phyloP scores from a whole-genome alignment of 2,797 vertebrate genomes.

The Pseudochaenichthys georgianus region DNA sequence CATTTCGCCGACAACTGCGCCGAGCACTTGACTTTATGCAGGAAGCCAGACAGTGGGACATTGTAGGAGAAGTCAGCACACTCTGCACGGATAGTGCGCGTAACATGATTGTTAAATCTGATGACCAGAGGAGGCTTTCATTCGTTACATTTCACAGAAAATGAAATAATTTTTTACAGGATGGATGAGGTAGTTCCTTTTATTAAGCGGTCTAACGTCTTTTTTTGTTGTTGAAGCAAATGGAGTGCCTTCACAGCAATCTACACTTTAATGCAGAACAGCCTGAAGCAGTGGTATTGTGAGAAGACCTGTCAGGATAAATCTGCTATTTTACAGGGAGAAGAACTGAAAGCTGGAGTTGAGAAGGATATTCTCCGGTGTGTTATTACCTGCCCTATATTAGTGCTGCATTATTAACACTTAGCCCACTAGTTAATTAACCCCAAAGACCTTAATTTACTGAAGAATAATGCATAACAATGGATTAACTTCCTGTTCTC shows the following conservation, averaged over 20 bases:
- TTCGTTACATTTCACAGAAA: slow-evolving; percentile 26
- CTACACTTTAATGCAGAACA: background rate
- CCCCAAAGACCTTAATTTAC: slow-evolving; percentile 86
- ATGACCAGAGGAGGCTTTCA: slow-evolving; percentile 12
- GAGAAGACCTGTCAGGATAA: slow-evolving; percentile 26
- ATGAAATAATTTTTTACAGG: background rate
- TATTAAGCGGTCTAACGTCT: background rate
- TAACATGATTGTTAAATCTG: background rate
- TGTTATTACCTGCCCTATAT: slow-evolving; percentile 80
- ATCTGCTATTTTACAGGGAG: slow-evolving; percentile 15
- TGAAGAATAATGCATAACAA: slow-evolving; percentile 82
- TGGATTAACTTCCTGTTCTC: slow-evolving; percentile 84
- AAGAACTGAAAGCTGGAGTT: slow-evolving; percentile 54
- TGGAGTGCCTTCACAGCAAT: background rate
- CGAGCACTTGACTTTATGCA: too few species aligned
- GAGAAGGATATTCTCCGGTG: slow-evolving; percentile 67
- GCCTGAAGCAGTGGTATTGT: slow-evolving; percentile 22
- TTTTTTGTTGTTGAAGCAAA: slow-evolving; percentile 6
- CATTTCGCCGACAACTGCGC: too few species aligned
- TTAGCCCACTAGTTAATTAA: slow-evolving; percentile 85
- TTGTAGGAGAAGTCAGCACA: too few species aligned
- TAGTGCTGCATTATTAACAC: slow-evolving; percentile 85
- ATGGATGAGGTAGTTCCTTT: background rate
- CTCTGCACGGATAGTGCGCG: too few species aligned
- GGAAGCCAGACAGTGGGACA: too few species aligned